Base-by-base conservation (phyloP, 2,888 invertebrate genomes). In the Dugesia japonica region DNA sequence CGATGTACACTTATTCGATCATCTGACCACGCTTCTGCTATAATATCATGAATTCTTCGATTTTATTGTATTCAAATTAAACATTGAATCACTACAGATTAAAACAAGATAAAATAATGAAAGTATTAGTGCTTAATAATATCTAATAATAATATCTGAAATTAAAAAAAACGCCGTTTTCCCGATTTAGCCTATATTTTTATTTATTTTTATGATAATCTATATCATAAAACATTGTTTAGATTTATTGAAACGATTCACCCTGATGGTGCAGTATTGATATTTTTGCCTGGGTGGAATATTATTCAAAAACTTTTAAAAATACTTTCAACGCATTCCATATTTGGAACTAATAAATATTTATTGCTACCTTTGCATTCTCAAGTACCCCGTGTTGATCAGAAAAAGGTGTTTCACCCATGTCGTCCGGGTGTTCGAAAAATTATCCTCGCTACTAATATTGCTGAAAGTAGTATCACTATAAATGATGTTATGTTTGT, bases 401-500 rank as follows among this genome's bases (percentile, higher is more conserved):
- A 98, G 85, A 89, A 84, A 74, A 89, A 88, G 82, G 95, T 97
- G 13, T 98, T 98, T 84, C 89, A 92, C 28, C 89, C 90, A 0
- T 92, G 92, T 0, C 90, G 92, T 0, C n/a, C n/a, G n/a, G 89
- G 90, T 4, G 89, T 93, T 4, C 92, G 90, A 0, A 95, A 95
- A 88, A 90, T 97, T 76, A 97, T 98, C 81, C 86, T 98, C 20
- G 90, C 95, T 0, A 98, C 98, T 0, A 98, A 98, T 84, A 95
- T 98, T 82, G 97, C 97, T 0, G 98, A 98, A 86, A 93, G 95
- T 0, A 94, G 94, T 4, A 92, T 98, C 80, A 98, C 97, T 0
- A 98, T 98, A 80, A 91, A 98, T 85, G 98, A 98, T 83, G 93
- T 98, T 0, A 94, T 97, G 0, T 97, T 90, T 85, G 97, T 98